Evolutionary conservation across 2,113 vertebrate genomes (phyloP).

Genomic region (Apodemus speciosus): DNA sequence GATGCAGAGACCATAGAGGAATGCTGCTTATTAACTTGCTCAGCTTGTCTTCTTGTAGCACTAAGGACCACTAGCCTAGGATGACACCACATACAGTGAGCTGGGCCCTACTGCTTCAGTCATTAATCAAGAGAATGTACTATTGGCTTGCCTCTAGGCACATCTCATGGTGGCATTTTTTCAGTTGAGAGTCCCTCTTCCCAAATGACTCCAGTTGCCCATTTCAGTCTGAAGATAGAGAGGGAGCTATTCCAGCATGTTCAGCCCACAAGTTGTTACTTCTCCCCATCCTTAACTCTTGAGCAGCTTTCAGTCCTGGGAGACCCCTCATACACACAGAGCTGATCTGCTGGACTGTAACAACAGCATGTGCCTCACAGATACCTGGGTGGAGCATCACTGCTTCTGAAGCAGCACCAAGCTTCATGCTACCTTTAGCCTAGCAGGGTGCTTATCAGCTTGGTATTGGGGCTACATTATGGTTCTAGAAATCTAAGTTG

Average conservation of each 20-base stretch:
- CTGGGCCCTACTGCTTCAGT: not conserved
- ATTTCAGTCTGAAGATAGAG: too few relatives aligned
- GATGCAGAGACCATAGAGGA: not conserved
- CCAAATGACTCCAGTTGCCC: not conserved
- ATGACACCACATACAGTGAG: not conserved
- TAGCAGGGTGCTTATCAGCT: not conserved
- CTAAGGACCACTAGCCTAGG: not conserved
- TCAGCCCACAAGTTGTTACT: rapidly evolving
- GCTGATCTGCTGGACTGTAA: not conserved
- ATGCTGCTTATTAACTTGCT: not conserved
- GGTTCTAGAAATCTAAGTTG: slow-evolving; percentile 6
- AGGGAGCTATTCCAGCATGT: not conserved
- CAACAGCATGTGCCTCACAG: not conserved
- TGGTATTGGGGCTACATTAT: rapidly evolving
- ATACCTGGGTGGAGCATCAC: rapidly evolving
- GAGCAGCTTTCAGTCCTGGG: not conserved
- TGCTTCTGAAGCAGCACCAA: not conserved
- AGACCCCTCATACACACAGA: not conserved
- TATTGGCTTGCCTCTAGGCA: not conserved
- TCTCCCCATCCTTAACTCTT: not conserved
- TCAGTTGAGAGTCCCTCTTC: not conserved
- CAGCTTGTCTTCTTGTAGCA: not conserved
- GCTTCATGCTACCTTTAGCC: not conserved
- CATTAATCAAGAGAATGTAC: not conserved
- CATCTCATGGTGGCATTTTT: not conserved